Evolutionary conservation across 2,113 vertebrate genomes (phyloP).

Genomic region (Notarius quadriscutis): DNA sequence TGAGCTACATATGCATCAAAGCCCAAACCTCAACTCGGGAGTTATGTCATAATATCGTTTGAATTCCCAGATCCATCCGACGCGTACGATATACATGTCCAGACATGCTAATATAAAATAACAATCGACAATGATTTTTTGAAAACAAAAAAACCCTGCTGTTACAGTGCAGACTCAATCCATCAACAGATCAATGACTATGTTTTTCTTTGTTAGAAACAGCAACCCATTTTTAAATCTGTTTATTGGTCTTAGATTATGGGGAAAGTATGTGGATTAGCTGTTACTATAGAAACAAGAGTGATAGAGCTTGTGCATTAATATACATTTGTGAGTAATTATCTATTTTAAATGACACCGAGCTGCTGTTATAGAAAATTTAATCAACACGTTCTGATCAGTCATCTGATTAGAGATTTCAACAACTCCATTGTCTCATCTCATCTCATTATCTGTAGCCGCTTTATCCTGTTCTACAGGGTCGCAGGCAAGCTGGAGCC

Average conservation of each 20-base stretch:
- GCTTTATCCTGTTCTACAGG: too few species aligned
- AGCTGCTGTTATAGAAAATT: not conserved
- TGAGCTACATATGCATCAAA: not conserved
- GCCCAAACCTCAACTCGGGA: conserved; percentile 9
- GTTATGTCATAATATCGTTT: not conserved
- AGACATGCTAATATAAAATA: not conserved
- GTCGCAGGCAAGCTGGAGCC: too few species aligned
- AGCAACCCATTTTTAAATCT: not conserved
- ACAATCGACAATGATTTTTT: not conserved
- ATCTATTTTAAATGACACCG: not conserved
- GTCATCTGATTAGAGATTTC: not conserved
- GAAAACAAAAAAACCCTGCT: not conserved
- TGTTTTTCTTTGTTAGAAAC: not conserved
- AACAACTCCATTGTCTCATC: not conserved
- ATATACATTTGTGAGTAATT: not conserved
- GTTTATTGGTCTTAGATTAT: not conserved
- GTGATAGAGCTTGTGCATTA: not conserved
- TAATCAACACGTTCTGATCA: not conserved
- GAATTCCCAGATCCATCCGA: not conserved
- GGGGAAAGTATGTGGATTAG: not conserved
- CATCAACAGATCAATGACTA: not conserved
- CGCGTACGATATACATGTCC: not conserved
- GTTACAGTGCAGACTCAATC: not conserved
- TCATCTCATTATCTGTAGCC: too few species aligned
- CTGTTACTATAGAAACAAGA: not conserved